A percentile compares a stretch with the other conserved stretches of the same genome.
Evolutionary conservation across 2,888 invertebrate species (phyloP).

Genomic region (Lysandra bellargus): DNA sequence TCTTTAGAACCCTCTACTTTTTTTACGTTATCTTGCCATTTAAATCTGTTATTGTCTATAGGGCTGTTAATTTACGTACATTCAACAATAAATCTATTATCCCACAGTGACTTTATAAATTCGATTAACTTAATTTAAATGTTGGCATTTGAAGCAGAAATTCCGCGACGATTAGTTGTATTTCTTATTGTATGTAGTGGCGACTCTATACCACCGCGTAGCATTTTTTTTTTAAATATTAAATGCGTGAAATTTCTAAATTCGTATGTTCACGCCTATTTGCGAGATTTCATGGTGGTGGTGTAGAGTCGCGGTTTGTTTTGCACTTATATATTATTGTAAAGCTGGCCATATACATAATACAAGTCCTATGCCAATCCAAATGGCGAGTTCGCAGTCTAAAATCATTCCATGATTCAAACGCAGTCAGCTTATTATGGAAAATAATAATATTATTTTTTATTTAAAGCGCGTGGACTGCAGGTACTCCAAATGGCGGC

Average conservation of each 20-base stretch:
- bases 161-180: neutral
- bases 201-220: neutral
- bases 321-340: neutral
- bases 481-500: neutral
- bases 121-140: neutral
- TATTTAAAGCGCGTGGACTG: neutral
- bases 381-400: neutral
- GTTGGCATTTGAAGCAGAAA: neutral
- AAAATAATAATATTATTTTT: no score
- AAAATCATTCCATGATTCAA: neutral
- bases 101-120: neutral
- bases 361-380: neutral
- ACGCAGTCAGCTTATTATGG: neutral
- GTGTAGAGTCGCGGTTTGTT: neutral
- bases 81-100: neutral
- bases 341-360: neutral
- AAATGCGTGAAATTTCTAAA: neutral
- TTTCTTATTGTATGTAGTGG: neutral
- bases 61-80: neutral
- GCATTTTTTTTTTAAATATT: neutral
- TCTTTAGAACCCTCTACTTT: no score
- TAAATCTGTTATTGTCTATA: neutral
- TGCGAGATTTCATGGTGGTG: neutral
- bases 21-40: neutral
- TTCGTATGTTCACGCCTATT: neutral